Evolutionary conservation across 2,113 vertebrate species (phyloP).

Genomic region (Pterocles gutturalis): DNA sequence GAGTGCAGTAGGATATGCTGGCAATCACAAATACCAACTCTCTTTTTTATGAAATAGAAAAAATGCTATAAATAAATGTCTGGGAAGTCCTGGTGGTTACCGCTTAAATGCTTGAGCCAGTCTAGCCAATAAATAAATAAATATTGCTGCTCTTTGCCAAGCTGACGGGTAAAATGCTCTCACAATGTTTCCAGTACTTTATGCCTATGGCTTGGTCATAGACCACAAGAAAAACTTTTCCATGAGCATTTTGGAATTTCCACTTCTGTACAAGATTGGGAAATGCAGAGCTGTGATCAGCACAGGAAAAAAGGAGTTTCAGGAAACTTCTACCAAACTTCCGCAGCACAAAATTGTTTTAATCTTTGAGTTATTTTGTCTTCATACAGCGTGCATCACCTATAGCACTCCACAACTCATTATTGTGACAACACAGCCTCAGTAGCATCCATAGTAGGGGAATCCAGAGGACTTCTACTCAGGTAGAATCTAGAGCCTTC

Average conservation of each 20-base stretch:
- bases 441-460: not conserved
- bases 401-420: not conserved
- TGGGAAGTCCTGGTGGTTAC: not conserved
- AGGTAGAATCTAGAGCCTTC: rapidly evolving
- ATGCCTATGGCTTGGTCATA: not conserved
- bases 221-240: slow-evolving; percentile 54
- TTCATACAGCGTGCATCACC: not conserved
- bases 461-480: not conserved
- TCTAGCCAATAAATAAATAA: slow-evolving; percentile 32
- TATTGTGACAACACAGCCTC: not conserved
- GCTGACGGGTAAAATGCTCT: not conserved
- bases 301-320: not conserved
- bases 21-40: not conserved
- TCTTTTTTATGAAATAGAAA: not conserved
- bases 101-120: not conserved
- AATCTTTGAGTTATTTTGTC: not conserved
- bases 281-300: not conserved
- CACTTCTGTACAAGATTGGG: not conserved
- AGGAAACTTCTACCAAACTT: not conserved
- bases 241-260: slow-evolving; percentile 39
- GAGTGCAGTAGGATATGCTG: not conserved
- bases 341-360: not conserved
- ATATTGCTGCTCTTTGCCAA: not conserved
- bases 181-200: slow-evolving; percentile 45
- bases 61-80: not conserved